phyloP scores from a whole-genome alignment of 1,140 invertebrate species.

The Augochlora pura region DNA sequence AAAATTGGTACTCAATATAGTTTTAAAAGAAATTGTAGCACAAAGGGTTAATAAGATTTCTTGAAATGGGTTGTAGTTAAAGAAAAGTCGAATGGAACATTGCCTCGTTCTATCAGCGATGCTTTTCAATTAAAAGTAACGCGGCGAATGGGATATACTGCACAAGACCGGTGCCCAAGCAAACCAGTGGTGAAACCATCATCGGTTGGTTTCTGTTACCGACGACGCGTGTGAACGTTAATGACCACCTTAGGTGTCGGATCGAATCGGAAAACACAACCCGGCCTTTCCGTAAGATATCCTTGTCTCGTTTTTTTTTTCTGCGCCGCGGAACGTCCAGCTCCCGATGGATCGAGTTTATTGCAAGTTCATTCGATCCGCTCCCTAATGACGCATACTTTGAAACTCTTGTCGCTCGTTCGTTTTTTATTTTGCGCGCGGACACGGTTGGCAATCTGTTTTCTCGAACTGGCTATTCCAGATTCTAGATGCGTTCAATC shows the following conservation, averaged over 20 bases:
- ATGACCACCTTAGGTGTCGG: slow-evolving; percentile 12
- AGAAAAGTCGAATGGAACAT: no score
- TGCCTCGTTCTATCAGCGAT: no score
- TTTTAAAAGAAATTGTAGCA: no score
- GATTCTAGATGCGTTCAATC: no score
- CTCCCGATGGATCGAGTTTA: neutral
- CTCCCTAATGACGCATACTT: neutral
- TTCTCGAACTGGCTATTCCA: neutral
- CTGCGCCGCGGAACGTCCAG: neutral
- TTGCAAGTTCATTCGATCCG: neutral
- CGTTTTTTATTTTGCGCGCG: neutral
- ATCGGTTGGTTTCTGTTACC: neutral
- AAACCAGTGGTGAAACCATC: neutral
- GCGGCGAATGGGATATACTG: neutral
- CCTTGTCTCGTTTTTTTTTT: neutral
- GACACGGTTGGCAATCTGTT: neutral
- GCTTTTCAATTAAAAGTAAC: neutral
- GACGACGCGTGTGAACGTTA: neutral
- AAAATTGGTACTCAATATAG: no score
- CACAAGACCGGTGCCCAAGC: neutral
- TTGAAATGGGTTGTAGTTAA: no score
- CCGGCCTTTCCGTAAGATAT: neutral
- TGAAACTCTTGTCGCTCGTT: neutral
- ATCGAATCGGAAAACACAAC: slow-evolving; percentile 28
- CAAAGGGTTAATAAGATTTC: no score